A percentile compares a stretch with the other conserved stretches of the same genome.
Conservation (phyloP, 2,113 vertebrate genomes). For the Murina feae region DNA sequence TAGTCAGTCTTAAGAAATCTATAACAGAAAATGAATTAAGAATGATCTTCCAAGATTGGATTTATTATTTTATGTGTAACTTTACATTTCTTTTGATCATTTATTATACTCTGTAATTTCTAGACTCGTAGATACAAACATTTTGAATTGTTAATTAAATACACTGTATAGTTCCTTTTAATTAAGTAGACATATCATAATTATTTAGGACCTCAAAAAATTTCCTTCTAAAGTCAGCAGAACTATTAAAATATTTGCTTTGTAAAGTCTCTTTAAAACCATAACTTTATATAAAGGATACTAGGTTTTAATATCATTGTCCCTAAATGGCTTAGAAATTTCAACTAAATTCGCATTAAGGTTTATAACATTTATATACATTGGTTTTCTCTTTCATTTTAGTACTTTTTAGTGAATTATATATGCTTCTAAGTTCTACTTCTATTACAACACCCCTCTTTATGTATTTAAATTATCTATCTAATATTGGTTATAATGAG, state of each 20-base stretch:
- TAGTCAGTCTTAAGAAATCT: constrained; percentile 42
- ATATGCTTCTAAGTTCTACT: not conserved
- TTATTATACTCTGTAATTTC: not conserved
- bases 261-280: not conserved
- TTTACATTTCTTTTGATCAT: constrained; percentile 8
- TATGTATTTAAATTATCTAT: not conserved
- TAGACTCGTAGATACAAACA: not conserved
- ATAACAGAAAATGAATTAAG: constrained; percentile 40
- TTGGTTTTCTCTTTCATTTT: not conserved
- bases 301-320: not conserved
- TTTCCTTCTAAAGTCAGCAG: not conserved
- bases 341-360: not conserved
- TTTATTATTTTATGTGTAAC: not conserved
- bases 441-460: not conserved
- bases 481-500: not conserved
- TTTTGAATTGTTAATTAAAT: not conserved
- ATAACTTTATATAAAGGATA: not conserved
- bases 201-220: not conserved
- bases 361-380: not conserved
- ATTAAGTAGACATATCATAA: not conserved
- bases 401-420: not conserved
- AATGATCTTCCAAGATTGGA: constrained; percentile 1
- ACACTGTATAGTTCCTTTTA: not conserved
- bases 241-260: not conserved
- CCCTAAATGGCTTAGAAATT: not conserved